Conservation (phyloP, 2,113 vertebrate species). For the Riparia riparia region DNA sequence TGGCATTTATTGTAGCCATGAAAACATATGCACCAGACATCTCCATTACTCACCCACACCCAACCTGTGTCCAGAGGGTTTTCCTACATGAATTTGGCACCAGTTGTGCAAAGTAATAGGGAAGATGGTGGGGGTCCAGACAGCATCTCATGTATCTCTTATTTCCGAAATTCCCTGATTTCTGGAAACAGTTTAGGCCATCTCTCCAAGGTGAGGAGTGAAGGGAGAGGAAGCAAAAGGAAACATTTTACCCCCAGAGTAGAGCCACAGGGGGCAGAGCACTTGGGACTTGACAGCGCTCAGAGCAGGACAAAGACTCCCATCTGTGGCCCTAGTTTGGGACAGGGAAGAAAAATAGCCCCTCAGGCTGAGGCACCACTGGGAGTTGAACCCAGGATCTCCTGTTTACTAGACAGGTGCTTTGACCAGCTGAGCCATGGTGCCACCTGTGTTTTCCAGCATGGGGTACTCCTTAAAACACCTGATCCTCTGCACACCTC, state of each 20-base stretch:
- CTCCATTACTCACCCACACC: background rate
- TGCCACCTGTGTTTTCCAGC: accelerated
- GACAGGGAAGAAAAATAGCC: background rate
- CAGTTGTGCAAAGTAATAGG: background rate
- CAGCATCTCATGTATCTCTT: background rate
- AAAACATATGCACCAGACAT: accelerated
- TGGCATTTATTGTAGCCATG: background rate
- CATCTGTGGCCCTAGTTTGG: background rate
- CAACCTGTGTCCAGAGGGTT: background rate
- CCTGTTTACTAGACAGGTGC: slow-evolving; percentile 89
- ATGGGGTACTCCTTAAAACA: no score
- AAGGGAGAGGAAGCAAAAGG: background rate
- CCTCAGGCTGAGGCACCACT: slow-evolving; percentile 76
- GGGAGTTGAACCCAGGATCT: slow-evolving; percentile 90
- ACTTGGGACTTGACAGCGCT: background rate
- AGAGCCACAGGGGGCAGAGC: accelerated
- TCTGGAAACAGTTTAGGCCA: background rate
- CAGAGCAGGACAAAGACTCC: background rate
- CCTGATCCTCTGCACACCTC: background rate
- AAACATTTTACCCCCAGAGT: background rate
- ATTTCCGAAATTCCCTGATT: background rate
- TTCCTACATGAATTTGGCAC: background rate
- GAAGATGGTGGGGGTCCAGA: background rate
- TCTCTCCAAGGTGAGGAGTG: background rate
- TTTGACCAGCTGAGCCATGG: slow-evolving; percentile 88